phyloP scores from a whole-genome alignment of 2,113 vertebrate genomes.

The Psilopsiagon aymara region DNA sequence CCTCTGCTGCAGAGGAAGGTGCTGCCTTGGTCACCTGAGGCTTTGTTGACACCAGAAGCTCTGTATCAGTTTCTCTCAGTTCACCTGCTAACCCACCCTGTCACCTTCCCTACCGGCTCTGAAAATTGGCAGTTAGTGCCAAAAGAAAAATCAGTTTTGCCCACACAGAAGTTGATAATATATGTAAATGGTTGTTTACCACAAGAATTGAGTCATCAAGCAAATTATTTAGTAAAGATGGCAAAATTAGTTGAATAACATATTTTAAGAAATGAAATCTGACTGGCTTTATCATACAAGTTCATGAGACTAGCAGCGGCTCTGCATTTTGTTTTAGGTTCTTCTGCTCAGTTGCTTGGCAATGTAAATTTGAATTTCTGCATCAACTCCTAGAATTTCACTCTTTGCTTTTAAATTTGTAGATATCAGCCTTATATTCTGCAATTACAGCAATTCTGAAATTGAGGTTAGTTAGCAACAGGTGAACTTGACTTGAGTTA shows the following conservation, averaged over 20 bases:
- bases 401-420: neutral
- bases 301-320: neutral
- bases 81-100: neutral
- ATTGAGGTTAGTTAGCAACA: neutral
- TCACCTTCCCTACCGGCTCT: neutral
- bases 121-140: neutral
- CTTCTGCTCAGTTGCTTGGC: neutral
- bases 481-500: neutral
- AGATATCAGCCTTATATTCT: fast-evolving
- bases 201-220: slow-evolving; percentile 8
- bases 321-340: neutral
- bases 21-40: neutral
- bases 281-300: neutral
- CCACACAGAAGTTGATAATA: neutral
- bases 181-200: neutral
- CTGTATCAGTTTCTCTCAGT: fast-evolving
- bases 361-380: neutral
- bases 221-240: neutral
- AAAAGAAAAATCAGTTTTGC: neutral
- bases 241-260: slow-evolving; percentile 23
- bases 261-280: slow-evolving; percentile 14
- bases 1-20: neutral
- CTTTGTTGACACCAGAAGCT: fast-evolving
- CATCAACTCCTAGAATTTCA: neutral
- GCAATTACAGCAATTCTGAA: neutral